Evolutionary conservation across 2,113 vertebrate genomes (phyloP), one percentile per base, ranked within the genome.

Genomic region (Corvus moneduloides): DNA sequence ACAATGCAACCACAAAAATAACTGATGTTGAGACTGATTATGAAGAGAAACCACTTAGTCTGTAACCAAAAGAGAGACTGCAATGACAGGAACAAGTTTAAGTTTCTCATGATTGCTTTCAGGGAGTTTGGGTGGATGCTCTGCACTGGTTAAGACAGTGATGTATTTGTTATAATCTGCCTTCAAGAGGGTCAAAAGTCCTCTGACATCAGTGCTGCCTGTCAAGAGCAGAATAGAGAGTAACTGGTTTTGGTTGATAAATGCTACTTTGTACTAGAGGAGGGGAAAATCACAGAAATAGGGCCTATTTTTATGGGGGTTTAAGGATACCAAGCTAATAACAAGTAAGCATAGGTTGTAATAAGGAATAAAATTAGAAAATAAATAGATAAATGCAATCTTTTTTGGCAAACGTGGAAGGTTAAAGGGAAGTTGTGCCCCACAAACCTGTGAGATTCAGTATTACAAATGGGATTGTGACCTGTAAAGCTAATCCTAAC

Each of bases 91-190:
- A 21, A 55, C 43, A 73, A 8, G 4, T n/a, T 0, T 1, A 58
- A 30, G 7, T 54, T 68, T 15, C 32, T 85, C 33, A 30, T 24
- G 18, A 44, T 64, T 2, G 2, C 7, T 39, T 44, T 64, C 7
- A 27, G 10, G 14, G 35, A 17, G 24, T 51, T 82, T 26, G 21
- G 13, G 55, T 44, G 61, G 49, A 55, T 44, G 33, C 14, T 46
- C 46, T 26, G 32, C 21, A 55, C 2, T 6, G 1, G 64, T 27
- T 15, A n/a, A 35, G 21, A 21, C 0, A 12, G 33, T 0, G 5
- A 33, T 12, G 8, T 5, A 48, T 15, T 56, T 67, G 52, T 20
- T 44, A 18, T 11, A 35, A 49, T 33, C 12, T 59, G 39, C 22
- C n/a, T 44, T 79, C 32, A 63, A 28, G n/a, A 58, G 21, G 26